Evolutionary conservation across 2,888 invertebrate genomes (phyloP).

Genomic region (Aphelenchoides bicaudatus): DNA sequence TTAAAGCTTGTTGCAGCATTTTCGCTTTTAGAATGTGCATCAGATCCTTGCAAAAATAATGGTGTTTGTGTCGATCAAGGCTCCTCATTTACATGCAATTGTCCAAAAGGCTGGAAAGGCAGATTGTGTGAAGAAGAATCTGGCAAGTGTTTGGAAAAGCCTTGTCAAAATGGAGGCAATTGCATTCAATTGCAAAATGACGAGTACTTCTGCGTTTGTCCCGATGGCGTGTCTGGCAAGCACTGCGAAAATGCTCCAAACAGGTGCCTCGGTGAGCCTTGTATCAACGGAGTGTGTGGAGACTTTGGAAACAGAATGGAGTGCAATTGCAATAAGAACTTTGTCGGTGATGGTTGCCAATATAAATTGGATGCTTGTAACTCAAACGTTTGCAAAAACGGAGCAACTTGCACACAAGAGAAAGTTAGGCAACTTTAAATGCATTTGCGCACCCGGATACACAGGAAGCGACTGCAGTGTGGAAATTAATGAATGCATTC

Average conservation of each 20-base stretch:
- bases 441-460: slow-evolving; percentile 74
- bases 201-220: slow-evolving; percentile 77
- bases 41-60: slow-evolving; percentile 80
- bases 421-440: slow-evolving; percentile 70
- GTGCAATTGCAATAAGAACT: slow-evolving; percentile 75
- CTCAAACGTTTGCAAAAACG: slow-evolving; percentile 48
- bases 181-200: slow-evolving; percentile 79
- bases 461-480: slow-evolving; percentile 53
- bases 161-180: slow-evolving; percentile 89
- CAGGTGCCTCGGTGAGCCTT: slow-evolving; percentile 84
- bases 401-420: slow-evolving; percentile 45
- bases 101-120: slow-evolving; percentile 63
- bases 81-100: slow-evolving; percentile 87
- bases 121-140: slow-evolving; percentile 76
- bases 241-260: slow-evolving; percentile 94
- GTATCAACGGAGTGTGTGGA: slow-evolving; percentile 92
- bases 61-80: slow-evolving; percentile 61
- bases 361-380: slow-evolving; percentile 49
- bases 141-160: slow-evolving; percentile 73
- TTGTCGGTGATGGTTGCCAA: slow-evolving; percentile 47
- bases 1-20: too few species aligned
- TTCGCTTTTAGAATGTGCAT: slow-evolving; percentile 77
- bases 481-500: slow-evolving; percentile 58
- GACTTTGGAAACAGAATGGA: slow-evolving; percentile 91
- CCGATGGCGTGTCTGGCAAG: slow-evolving; percentile 80